Evolutionary conservation across 2,113 vertebrate genomes (phyloP).

Genomic region (Takifugu bimaculatus): DNA sequence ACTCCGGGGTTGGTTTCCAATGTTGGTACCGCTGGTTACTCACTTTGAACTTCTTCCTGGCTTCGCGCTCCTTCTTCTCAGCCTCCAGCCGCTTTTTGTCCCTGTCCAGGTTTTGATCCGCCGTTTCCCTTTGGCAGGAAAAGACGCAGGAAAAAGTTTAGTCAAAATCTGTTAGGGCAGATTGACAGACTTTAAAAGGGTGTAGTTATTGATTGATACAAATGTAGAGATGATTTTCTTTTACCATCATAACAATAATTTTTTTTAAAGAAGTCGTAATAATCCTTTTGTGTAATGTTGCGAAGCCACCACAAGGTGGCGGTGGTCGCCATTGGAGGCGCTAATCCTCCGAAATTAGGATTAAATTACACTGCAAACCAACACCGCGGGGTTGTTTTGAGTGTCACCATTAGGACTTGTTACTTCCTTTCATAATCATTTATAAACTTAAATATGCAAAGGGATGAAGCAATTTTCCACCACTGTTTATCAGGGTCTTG

Average conservation of each 20-base stretch:
- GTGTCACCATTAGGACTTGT: too few relatives aligned
- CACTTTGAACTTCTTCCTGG: slow-evolving; percentile 92
- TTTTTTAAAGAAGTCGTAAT: too few relatives aligned
- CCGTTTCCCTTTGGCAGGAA: slow-evolving; percentile 43
- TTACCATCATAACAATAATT: too few relatives aligned
- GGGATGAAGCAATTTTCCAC: slow-evolving; percentile 57
- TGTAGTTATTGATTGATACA: too few relatives aligned
- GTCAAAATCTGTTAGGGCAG: neutral
- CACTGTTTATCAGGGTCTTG: slow-evolving; percentile 83
- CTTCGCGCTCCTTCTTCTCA: slow-evolving; percentile 89
- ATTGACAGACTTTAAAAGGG: neutral
- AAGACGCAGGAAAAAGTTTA: neutral
- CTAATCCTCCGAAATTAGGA: too few relatives aligned
- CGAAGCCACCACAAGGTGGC: slow-evolving; percentile 30
- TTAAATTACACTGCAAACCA: too few relatives aligned
- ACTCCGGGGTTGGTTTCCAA: neutral
- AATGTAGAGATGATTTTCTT: too few relatives aligned
- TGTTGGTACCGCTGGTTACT: slow-evolving; percentile 24
- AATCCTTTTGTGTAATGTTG: slow-evolving; percentile 4
- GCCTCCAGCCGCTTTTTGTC: slow-evolving; percentile 88
- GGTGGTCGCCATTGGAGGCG: neutral
- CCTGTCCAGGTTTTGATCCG: slow-evolving; percentile 76
- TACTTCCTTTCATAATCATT: too few relatives aligned
- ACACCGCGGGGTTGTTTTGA: too few relatives aligned
- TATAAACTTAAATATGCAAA: too few relatives aligned